A percentile compares a stretch with the other conserved stretches of the same genome.
phyloP scores from a whole-genome alignment of 64 coral and sea anemone species.

The Orbicella faveolata region DNA sequence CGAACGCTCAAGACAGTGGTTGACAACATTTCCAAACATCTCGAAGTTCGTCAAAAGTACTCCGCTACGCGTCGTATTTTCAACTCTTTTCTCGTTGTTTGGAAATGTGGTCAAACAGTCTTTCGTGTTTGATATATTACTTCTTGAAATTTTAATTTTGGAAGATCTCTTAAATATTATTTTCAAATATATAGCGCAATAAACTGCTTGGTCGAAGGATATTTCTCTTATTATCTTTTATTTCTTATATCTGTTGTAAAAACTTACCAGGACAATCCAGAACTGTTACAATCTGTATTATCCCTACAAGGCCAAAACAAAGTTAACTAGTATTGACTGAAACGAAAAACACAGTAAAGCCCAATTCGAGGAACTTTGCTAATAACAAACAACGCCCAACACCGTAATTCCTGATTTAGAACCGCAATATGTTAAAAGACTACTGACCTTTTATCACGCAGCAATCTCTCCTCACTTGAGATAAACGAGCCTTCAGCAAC shows the following conservation, averaged over 20 bases:
- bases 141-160: too few species aligned
- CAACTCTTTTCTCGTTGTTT: too few species aligned
- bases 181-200: too few species aligned
- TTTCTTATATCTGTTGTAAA: too few species aligned
- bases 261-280: constrained; percentile 11
- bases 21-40: too few species aligned
- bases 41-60: too few species aligned
- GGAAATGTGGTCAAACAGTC: too few species aligned
- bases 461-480: neutral
- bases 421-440: neutral
- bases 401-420: neutral
- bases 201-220: neutral
- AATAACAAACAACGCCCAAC: neutral
- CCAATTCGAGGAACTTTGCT: neutral
- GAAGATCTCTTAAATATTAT: too few species aligned
- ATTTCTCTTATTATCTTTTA: neutral
- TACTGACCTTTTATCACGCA: neutral
- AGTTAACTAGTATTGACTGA: neutral
- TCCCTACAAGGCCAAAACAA: neutral
- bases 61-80: too few species aligned
- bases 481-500: constrained; percentile 31
- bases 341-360: too few species aligned
- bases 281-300: neutral
- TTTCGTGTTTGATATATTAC: too few species aligned
- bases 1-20: too few species aligned